phyloP scores from a whole-genome alignment of 2,797 vertebrate species.

The Catamblyrhynchus diadema region DNA sequence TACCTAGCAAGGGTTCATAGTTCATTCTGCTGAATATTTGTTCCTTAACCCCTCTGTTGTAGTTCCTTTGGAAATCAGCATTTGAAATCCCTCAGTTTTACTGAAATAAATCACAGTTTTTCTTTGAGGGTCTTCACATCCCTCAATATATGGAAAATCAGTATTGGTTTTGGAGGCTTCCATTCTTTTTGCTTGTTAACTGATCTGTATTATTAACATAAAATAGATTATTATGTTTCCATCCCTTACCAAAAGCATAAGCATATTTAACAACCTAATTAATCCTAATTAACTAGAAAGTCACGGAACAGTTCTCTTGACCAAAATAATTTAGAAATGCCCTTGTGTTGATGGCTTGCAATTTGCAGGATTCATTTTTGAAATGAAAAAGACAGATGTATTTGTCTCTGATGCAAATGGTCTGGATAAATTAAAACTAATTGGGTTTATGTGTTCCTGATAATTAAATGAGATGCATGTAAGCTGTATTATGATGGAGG shows the following conservation, averaged over 20 bases:
- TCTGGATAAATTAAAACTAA: slow-evolving; percentile 30
- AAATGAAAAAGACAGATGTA: slow-evolving; percentile 20
- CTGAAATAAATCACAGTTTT: neutral
- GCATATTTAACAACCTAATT: slow-evolving; percentile 22
- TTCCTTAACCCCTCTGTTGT: neutral
- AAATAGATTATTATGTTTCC: slow-evolving; percentile 9
- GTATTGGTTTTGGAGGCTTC: neutral
- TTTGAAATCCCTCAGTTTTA: neutral
- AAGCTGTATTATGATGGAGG: neutral
- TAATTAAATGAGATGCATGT: slow-evolving; percentile 25
- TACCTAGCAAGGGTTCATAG: neutral
- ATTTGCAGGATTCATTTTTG: slow-evolving; percentile 32
- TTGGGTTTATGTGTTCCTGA: slow-evolving; percentile 25
- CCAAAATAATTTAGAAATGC: slow-evolving; percentile 34
- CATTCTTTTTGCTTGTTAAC: neutral
- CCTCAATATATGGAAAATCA: neutral
- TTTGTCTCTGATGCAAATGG: slow-evolving; percentile 16
- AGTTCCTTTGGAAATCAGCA: neutral
- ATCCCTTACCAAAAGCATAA: neutral
- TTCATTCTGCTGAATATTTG: neutral
- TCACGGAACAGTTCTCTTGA: slow-evolving; percentile 8
- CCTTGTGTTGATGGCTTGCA: slow-evolving; percentile 6
- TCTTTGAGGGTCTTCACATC: neutral
- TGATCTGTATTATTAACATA: neutral
- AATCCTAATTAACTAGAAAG: slow-evolving; percentile 43